Evolutionary conservation across 2,797 vertebrate species (phyloP), one percentile per base, ranked within the genome.

Genomic region (Dendrocincla tyrannina): DNA sequence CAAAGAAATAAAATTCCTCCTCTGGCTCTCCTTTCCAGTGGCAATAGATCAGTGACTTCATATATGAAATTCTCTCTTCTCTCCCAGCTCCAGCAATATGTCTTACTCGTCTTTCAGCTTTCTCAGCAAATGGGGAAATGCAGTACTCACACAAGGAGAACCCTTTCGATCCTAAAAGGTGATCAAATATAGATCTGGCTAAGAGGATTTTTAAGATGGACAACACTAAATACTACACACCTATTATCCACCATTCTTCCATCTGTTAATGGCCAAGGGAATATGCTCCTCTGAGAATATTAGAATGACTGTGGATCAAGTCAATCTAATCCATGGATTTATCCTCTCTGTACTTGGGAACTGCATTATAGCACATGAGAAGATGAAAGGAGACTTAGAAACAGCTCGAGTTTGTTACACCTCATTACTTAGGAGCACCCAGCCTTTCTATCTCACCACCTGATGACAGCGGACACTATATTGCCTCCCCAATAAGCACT

Each of bases 351-450:
- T 46, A 24, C n/a, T 72, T 22, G 5, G 2, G 14, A 24, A 73
- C 44, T 52, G 68, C 53, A 78, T 88, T 92, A 78, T 33, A 95
- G 67, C 75, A 75, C 78, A 69, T 24, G 69, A 93, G 79, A 88
- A 94, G 83, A 94, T 95, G 80, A 93, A 95, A 96, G 73, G 46
- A 79, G 64, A 70, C 47, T 79, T 87, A 69, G 70, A 84, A 95
- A 91, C 50, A 68, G 63, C 83, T 85, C 4, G 1, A 69, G 69
- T 88, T 93, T 78, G 75, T 90, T 94, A 89, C 70, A 93, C 58
- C 69, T 92, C 90, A 73, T 91, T 94, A 84, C 88, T 93, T 73
- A 72, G 85, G 50, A 67, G 67, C 73, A 81, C 7, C 1, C 59
- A 77, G 89, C 37, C 47, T 66, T 88, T 88, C 85, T 68, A 16